These are phyloP conservation scores for Pelusios castaneus DNA, from an alignment of 2,113 vertebrate genomes.

Conservation along the genomic window DNA sequence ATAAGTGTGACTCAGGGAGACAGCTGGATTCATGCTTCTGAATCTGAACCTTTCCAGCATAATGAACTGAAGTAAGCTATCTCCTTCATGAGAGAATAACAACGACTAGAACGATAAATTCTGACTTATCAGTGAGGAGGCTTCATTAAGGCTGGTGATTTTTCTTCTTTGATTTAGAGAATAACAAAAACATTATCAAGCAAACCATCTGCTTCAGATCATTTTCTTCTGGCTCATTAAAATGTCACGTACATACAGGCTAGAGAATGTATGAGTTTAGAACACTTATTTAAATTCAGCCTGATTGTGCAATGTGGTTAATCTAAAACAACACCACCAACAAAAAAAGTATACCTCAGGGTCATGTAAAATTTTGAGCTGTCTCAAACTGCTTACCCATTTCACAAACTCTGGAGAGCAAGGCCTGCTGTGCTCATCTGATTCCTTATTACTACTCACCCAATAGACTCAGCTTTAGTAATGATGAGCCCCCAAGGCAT, in stretches of 20 bases:
- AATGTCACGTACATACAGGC: not conserved
- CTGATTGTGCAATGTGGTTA: not conserved
- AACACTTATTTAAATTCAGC: slow-evolving; percentile 1
- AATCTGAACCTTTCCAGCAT: not conserved
- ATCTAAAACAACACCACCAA: not conserved
- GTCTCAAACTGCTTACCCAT: not conserved
- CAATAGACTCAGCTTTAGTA: not conserved
- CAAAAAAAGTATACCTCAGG: not conserved
- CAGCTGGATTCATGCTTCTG: not conserved
- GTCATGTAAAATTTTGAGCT: not conserved
- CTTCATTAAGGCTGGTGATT: not conserved
- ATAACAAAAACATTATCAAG: not conserved
- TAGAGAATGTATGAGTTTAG: not conserved
- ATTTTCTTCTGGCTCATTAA: slow-evolving; percentile 11
- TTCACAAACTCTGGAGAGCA: not conserved
- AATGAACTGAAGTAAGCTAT: not conserved
- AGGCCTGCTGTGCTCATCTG: not conserved
- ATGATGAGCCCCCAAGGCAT: not conserved
- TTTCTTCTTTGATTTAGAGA: not conserved
- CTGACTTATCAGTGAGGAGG: not conserved
- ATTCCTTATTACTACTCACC: not conserved
- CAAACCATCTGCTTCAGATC: not conserved
- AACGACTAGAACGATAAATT: not conserved
- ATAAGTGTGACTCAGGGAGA: not conserved
- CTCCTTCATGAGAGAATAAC: not conserved